phyloP scores from a whole-genome alignment of 2,113 vertebrate species.

The Geothlypis trichas region DNA sequence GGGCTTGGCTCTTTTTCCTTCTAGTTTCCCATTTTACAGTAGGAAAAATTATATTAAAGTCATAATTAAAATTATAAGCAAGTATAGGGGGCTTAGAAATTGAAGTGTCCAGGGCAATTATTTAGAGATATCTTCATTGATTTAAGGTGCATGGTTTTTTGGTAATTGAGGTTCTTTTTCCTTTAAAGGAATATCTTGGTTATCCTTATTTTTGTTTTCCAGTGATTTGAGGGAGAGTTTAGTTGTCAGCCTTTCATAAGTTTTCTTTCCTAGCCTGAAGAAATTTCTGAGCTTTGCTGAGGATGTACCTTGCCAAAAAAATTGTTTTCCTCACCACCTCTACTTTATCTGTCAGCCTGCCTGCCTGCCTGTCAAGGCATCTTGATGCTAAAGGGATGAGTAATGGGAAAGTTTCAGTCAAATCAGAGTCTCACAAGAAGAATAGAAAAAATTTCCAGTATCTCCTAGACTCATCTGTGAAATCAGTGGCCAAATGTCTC shows the following conservation, averaged over 20 bases:
- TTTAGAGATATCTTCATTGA: fast-evolving
- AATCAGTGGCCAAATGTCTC: neutral
- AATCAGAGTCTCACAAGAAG: neutral
- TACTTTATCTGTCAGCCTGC: neutral
- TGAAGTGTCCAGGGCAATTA: neutral
- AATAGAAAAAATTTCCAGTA: neutral
- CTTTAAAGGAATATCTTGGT: neutral
- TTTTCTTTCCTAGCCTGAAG: neutral
- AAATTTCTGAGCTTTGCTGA: neutral
- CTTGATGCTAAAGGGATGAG: neutral
- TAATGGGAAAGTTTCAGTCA: neutral
- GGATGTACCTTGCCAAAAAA: neutral
- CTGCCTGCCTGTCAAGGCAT: neutral
- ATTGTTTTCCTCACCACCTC: neutral
- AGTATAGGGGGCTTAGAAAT: neutral
- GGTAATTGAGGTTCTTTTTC: neutral
- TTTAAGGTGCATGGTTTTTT: fast-evolving
- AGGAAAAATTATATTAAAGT: neutral
- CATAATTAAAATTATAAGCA: neutral
- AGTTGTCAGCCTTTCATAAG: neutral
- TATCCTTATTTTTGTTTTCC: neutral
- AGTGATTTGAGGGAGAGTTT: neutral
- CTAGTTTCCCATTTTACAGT: neutral
- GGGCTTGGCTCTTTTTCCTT: neutral
- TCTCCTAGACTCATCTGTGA: neutral